Evolutionary conservation across 2,888 invertebrate genomes (phyloP), one percentile per base, ranked within the genome.

Genomic region (Dromius quadrimaculatus): DNA sequence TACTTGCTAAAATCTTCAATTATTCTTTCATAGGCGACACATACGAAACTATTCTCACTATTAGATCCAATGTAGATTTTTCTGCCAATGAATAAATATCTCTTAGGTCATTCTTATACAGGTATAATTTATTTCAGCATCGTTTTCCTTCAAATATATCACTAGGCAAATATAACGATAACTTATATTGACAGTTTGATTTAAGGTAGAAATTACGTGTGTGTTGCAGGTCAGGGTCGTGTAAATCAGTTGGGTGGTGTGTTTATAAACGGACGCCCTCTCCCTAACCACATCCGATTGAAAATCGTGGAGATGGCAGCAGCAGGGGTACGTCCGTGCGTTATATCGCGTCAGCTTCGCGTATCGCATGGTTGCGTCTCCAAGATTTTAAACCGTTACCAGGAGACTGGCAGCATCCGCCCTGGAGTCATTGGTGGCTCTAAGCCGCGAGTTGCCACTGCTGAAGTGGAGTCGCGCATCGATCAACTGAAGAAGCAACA

Each of bases 281-380:
- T 98, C 73, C 98, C 98, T n/a, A 96, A 97, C 83, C 95, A 97
- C 83, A 94, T 96, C 77, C 89, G 98, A 6, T 85, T 95, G 78
- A 94, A 95, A 85, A 98, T 98, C 75, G 95, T 98, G 45, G 95
- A 98, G 85, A 92, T 98, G 93, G 97, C 97, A 0, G 94, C 95
- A 1, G 92, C 93, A 0, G 97, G 97, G 2, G 90, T 97, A 2
- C 86, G 97, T 59, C 98, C 98, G 8, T 98, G 98, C 81, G 95
- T 97, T 76, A 98, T 98, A 80, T 96, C 96, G 28, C 87, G 98
- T 3, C 95, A 97, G 80, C 86, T 98, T 38, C 88, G 97, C 13
- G 97, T 98, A n/a, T 96, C 96, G 0, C 98, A 98, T 81, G 98
- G 98, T 68, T 98, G 98, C 83, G 98, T 98, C 71, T 96, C 96